Conservation (phyloP, 2,797 vertebrate species). For the Hydrolagus colliei region DNA sequence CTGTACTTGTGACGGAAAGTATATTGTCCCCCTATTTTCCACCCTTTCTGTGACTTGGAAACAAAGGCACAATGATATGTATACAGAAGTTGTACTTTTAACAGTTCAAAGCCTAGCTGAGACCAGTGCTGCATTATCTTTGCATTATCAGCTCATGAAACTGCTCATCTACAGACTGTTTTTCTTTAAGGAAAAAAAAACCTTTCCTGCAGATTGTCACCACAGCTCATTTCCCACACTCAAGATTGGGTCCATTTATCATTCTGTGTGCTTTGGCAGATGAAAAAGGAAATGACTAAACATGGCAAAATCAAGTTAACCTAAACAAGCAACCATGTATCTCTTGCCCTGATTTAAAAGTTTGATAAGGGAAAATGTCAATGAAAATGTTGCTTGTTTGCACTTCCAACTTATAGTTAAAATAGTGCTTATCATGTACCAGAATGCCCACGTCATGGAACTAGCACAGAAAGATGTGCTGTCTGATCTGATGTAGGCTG, state of each 20-base stretch:
- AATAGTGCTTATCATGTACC: conserved; percentile 42
- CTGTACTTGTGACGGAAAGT: conserved; percentile 12
- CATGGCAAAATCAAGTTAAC: conserved; percentile 52
- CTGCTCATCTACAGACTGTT: conserved; percentile 33
- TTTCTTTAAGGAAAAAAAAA: conserved; percentile 38
- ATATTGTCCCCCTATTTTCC: not conserved
- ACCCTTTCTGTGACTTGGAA: conserved; percentile 12
- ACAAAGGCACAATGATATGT: no score
- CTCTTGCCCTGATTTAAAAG: conserved; percentile 51
- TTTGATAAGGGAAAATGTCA: conserved; percentile 54
- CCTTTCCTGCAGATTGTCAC: conserved; percentile 53
- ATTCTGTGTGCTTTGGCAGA: conserved; percentile 79
- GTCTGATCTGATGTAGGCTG: not conserved
- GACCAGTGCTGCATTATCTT: not conserved
- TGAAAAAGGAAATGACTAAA: conserved; percentile 73
- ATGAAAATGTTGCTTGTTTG: conserved; percentile 38
- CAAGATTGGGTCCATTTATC: conserved; percentile 59
- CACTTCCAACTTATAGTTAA: conserved; percentile 22
- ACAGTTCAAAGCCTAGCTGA: not conserved
- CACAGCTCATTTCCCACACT: conserved; percentile 73
- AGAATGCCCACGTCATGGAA: conserved; percentile 47
- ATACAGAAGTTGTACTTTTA: not conserved
- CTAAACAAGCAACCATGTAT: conserved; percentile 53
- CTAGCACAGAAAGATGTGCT: conserved; percentile 48
- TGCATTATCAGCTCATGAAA: not conserved